A percentile compares a stretch with the other conserved stretches of the same genome.
Conservation (phyloP, 2,113 vertebrate species). For the Melanerpes formicivorus region DNA sequence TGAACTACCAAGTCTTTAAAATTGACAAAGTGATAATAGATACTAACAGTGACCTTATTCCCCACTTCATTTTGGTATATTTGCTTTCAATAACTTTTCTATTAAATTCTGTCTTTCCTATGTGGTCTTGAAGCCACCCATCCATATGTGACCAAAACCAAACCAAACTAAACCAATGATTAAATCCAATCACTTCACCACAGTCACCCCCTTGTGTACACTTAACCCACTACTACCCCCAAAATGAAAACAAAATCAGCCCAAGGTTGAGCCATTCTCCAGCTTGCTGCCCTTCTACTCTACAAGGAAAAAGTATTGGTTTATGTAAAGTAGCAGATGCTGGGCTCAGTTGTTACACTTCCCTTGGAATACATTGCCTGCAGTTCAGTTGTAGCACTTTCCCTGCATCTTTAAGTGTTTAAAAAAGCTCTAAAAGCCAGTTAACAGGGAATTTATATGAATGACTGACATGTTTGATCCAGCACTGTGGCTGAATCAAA, state of each 20-base stretch:
- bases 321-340: neutral
- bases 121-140: neutral
- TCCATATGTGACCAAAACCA: neutral
- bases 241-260: neutral
- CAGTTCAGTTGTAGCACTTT: neutral
- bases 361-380: neutral
- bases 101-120: neutral
- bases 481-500: neutral
- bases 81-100: neutral
- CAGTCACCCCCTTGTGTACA: too few species aligned
- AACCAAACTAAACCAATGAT: neutral
- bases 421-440: neutral
- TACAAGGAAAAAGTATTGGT: neutral
- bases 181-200: neutral
- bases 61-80: neutral
- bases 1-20: neutral
- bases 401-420: neutral
- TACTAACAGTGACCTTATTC: neutral
- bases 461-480: neutral
- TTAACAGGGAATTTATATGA: neutral
- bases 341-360: neutral
- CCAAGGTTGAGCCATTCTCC: neutral
- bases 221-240: neutral
- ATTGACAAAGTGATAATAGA: neutral
- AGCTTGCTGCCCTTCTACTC: neutral